A percentile compares a stretch with the other conserved stretches of the same genome.
Evolutionary conservation across 2,888 invertebrate genomes (phyloP).

Genomic region (Desoria tigrina): DNA sequence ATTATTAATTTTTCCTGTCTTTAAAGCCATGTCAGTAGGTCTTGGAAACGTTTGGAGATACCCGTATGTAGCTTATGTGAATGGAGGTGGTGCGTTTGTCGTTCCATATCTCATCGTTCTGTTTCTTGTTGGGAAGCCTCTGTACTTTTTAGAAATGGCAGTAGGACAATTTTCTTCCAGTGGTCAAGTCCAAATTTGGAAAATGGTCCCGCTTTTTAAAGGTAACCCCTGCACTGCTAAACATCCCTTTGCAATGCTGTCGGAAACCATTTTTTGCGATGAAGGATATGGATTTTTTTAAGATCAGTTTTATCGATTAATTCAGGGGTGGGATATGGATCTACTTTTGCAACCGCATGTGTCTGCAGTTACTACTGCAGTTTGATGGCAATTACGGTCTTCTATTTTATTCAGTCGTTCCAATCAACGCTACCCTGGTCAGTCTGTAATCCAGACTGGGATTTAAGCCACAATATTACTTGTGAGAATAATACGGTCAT

Average conservation of each 20-base stretch:
- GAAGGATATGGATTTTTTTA: neutral
- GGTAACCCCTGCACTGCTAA: slow-evolving; percentile 60
- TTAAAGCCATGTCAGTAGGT: slow-evolving; percentile 40
- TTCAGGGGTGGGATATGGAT: slow-evolving; percentile 59
- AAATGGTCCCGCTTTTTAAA: slow-evolving; percentile 72
- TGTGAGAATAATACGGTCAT: slow-evolving; percentile 55
- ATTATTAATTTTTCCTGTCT: too few relatives aligned
- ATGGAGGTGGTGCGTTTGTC: slow-evolving; percentile 63
- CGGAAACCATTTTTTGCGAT: neutral
- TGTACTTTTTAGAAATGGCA: slow-evolving; percentile 80
- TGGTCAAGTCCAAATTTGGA: slow-evolving; percentile 75
- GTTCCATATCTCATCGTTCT: slow-evolving; percentile 65
- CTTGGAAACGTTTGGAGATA: slow-evolving; percentile 35
- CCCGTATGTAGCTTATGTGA: slow-evolving; percentile 29
- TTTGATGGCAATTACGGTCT: slow-evolving; percentile 54
- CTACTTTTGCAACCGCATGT: slow-evolving; percentile 59
- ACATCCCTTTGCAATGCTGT: neutral
- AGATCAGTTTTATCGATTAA: slow-evolving; percentile 13
- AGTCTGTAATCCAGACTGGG: slow-evolving; percentile 65
- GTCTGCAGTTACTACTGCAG: slow-evolving; percentile 70
- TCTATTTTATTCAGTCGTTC: slow-evolving; percentile 72
- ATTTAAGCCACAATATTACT: slow-evolving; percentile 51
- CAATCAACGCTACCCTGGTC: slow-evolving; percentile 72
- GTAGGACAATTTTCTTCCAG: slow-evolving; percentile 80
- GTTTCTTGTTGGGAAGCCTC: slow-evolving; percentile 71